Conservation (phyloP, 2,113 vertebrate species). For the Chaetura pelagica region DNA sequence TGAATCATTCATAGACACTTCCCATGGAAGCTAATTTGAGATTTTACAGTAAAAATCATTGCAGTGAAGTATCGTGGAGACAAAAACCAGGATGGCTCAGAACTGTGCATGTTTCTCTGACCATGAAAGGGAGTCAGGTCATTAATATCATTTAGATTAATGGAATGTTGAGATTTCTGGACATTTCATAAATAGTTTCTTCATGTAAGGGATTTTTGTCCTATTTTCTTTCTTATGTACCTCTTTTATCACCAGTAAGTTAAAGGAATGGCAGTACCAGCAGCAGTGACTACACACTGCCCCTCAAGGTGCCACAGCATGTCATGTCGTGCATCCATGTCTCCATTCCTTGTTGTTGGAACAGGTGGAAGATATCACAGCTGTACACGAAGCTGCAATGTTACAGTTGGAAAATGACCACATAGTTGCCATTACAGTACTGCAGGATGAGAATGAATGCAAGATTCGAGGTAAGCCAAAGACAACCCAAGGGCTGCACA, state of each 20-base stretch:
- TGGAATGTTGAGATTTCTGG: background rate
- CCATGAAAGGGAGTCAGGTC: background rate
- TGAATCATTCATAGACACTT: background rate
- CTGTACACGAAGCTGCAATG: constrained; percentile 81
- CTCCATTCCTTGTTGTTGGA: background rate
- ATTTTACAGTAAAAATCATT: background rate
- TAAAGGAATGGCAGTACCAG: background rate
- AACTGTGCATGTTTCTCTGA: background rate
- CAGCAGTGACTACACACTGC: fast-evolving
- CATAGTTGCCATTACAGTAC: constrained; percentile 77
- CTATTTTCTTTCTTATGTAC: background rate
- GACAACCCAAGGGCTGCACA: background rate
- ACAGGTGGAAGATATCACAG: constrained; percentile 89
- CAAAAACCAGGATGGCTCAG: background rate
- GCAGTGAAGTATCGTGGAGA: background rate
- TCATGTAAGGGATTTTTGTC: background rate
- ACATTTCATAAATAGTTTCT: background rate
- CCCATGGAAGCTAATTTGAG: background rate
- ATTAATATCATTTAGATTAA: background rate
- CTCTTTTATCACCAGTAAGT: background rate
- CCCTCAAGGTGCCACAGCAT: background rate
- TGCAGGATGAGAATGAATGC: constrained; percentile 88
- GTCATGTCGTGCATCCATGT: background rate
- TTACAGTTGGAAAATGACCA: constrained; percentile 86
- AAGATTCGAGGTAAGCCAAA: constrained; percentile 86